Evolutionary conservation across 2,888 invertebrate species (phyloP), one percentile per base, ranked within the genome.

Genomic region (Andrena fulva): DNA sequence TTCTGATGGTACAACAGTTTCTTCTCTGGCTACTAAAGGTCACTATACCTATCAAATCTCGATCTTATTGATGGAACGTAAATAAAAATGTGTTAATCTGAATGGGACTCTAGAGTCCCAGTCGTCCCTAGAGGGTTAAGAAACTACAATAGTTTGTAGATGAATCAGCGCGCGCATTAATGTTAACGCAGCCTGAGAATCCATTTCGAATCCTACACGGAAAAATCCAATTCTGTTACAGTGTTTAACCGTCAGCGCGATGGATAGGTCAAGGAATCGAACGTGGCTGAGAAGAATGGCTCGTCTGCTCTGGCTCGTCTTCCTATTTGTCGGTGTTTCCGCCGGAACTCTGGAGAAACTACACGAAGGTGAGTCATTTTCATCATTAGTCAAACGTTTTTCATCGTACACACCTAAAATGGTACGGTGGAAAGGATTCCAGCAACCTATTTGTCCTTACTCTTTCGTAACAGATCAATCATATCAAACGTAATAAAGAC

Each of bases 301-400:
- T 82, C 73, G 87, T 72, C 85, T 91, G 52, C 81, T 90, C 31
- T 91, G 91, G 90, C 73, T 91, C 66, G 83, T 80, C 66, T 85
- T 87, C 70, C 89, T 91, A 56, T 81, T 91, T 82, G 88, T 87
- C 73, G 91, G 86, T 70, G 87, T 90, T 75, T 89, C 90, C 67
- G 92, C 92, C 56, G 91, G 93, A 42, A 93, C 93, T 54, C 77
- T 93, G 90, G 93, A 93, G 85, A 93, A 93, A 85, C 90, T 93
- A 29, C 93, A 93, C 88, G 93, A 93, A 93, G 93, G 93, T 93
- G 80, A 92, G 93, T 90, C 20, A 0, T 2, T 31, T 7, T 5
- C 48, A n/a, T 24, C 8, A 50, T 42, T 48, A 16, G 16, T 16
- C 35, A 33, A 56, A 48, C 27, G 8, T n/a, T 3, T 6, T 42